Percentiles rank a stretch among this genome's conserved stretches.
Conservation (phyloP, 2,797 vertebrate genomes). For the Todus mexicanus region DNA sequence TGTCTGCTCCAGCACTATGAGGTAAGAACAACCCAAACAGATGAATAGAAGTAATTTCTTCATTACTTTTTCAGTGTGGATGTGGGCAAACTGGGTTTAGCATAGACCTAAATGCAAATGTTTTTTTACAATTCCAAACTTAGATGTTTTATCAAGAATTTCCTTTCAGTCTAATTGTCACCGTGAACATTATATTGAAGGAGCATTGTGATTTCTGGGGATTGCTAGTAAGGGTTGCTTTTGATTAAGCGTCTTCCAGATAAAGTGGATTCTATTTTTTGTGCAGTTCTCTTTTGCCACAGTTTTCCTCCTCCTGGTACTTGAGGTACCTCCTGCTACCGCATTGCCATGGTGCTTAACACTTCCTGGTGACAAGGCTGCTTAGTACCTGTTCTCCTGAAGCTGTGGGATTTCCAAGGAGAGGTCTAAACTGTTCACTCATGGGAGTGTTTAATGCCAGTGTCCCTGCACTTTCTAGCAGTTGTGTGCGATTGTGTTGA, state of each 20-base stretch:
- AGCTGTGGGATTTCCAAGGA: neutral
- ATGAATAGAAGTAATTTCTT: neutral
- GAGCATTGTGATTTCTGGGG: neutral
- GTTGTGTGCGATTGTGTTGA: neutral
- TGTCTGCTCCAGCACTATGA: neutral
- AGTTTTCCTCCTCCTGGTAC: neutral
- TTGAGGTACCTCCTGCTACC: neutral
- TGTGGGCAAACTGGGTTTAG: neutral
- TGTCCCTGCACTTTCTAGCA: neutral
- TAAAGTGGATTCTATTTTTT: neutral
- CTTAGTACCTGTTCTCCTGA: neutral
- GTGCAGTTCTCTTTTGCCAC: neutral
- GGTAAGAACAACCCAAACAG: neutral
- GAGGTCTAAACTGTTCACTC: neutral
- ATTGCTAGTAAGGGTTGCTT: neutral
- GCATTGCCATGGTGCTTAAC: fast-evolving
- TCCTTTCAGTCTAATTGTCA: neutral
- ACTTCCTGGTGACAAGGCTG: neutral
- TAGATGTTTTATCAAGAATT: neutral
- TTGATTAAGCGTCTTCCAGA: neutral
- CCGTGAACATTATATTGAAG: neutral
- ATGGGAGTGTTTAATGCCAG: fast-evolving
- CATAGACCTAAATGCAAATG: neutral
- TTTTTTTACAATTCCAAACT: neutral
- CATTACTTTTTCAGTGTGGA: neutral